A percentile compares a stretch with the other conserved stretches of the same genome.
phyloP scores from a whole-genome alignment of 92 coral and sea anemone species.

The Muricea muricata region DNA sequence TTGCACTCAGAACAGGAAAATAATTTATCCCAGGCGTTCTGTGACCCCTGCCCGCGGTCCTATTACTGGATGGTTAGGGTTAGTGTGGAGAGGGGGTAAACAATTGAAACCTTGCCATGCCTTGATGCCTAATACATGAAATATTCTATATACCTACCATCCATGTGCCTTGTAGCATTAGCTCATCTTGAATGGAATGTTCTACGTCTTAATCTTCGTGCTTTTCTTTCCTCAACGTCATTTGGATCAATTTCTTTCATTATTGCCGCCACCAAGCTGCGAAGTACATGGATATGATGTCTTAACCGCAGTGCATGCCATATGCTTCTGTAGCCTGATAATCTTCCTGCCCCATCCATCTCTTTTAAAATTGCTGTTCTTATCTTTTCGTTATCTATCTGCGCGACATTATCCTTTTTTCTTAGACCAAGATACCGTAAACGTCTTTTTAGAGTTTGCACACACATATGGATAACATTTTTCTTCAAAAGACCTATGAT shows the following conservation, averaged over 20 bases:
- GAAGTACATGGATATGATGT: conserved; percentile 53
- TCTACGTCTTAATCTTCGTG: conserved; percentile 38
- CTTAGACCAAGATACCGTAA: conserved; percentile 56
- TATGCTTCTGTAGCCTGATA: conserved; percentile 56
- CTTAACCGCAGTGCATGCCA: conserved; percentile 49
- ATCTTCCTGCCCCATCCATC: conserved; percentile 55
- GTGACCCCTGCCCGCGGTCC: no score
- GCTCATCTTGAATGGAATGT: conserved; percentile 45
- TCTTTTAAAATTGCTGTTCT: conserved; percentile 42
- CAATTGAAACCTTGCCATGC: no score
- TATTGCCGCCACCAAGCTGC: conserved; percentile 42
- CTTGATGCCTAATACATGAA: no score
- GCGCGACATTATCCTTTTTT: conserved; percentile 53
- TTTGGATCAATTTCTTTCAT: conserved; percentile 60
- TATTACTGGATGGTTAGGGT: no score
- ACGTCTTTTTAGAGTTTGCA: conserved; percentile 57
- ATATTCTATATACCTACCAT: conserved; percentile 34
- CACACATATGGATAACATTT: conserved; percentile 52
- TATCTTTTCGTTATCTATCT: conserved; percentile 40
- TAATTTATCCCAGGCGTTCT: no score
- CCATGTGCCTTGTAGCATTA: conserved; percentile 59
- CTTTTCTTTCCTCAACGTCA: conserved; percentile 50
- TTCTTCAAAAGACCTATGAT: conserved; percentile 56
- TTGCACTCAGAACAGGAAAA: no score
- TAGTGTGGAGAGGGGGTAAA: no score